Conservation (phyloP, 2,797 vertebrate genomes). For the Discoglossus pictus region DNA sequence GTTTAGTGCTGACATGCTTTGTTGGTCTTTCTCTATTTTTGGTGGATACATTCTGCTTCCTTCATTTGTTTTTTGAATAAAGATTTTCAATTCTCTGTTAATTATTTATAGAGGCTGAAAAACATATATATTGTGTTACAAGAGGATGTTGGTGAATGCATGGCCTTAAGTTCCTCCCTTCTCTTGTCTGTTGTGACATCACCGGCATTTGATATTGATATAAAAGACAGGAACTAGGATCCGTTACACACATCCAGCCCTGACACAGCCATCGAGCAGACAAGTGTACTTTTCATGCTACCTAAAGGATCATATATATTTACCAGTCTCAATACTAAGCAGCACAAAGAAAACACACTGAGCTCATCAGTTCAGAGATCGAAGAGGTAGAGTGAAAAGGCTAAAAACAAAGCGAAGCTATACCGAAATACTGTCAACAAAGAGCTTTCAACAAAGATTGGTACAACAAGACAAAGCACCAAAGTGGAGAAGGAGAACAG, state of each 20-base stretch:
- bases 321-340: conserved; percentile 25
- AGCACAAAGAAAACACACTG: conserved; percentile 22
- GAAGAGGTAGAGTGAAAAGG: conserved; percentile 15
- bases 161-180: conserved; percentile 33
- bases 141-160: background rate
- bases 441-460: background rate
- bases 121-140: background rate
- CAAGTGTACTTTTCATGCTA: conserved; percentile 1
- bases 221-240: conserved; percentile 46
- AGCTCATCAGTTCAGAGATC: too few relatives aligned
- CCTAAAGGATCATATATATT: conserved; percentile 13
- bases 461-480: conserved; percentile 4
- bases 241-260: conserved; percentile 44
- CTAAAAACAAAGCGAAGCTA: conserved; percentile 17
- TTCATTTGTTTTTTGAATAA: too few relatives aligned
- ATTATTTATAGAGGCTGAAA: too few relatives aligned
- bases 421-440: background rate
- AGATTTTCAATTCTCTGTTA: too few relatives aligned
- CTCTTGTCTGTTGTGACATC: conserved; percentile 38
- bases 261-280: conserved; percentile 7
- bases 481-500: conserved; percentile 10
- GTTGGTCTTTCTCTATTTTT: too few relatives aligned
- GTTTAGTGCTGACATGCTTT: too few relatives aligned
- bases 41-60: too few relatives aligned
- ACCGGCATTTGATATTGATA: conserved; percentile 41